These are phyloP conservation scores for Agriopis leucophaearia DNA, from an alignment of 2,888 invertebrate species.

Conservation along the genomic window DNA sequence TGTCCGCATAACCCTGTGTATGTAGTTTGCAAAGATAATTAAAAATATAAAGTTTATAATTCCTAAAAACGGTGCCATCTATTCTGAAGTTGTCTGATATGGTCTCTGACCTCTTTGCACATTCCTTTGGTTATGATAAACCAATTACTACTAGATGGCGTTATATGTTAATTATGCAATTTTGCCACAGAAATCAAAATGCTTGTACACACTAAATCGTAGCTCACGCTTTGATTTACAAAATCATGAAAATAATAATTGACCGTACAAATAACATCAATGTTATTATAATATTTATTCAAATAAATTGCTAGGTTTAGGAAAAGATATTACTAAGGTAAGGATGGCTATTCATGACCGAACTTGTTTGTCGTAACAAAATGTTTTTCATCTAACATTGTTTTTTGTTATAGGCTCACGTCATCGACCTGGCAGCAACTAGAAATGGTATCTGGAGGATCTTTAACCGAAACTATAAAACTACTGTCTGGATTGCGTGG, in stretches of 20 bases:
- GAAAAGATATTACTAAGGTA: background rate
- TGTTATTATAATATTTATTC: background rate
- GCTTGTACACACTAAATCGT: background rate
- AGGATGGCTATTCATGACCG: conserved; percentile 14
- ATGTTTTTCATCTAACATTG: background rate
- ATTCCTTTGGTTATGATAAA: background rate
- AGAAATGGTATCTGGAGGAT: conserved; percentile 90
- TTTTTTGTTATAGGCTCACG: conserved; percentile 85
- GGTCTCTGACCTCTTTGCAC: background rate
- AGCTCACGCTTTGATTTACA: background rate
- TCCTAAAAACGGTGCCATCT: background rate
- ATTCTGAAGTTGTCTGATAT: too few species aligned
- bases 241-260: background rate
- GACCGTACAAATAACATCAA: background rate
- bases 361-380: conserved; percentile 7
- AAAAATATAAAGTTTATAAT: too few species aligned
- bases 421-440: conserved; percentile 90
- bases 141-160: conserved; percentile 1
- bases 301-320: too few species aligned
- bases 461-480: conserved; percentile 86
- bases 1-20: too few species aligned
- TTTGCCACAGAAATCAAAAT: background rate
- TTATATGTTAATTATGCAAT: background rate
- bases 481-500: conserved; percentile 84
- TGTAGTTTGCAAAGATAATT: too few species aligned